Percentiles rank a stretch among this genome's conserved stretches.
phyloP scores from a whole-genome alignment of 2,113 vertebrate species.

The Tringa solitaria region DNA sequence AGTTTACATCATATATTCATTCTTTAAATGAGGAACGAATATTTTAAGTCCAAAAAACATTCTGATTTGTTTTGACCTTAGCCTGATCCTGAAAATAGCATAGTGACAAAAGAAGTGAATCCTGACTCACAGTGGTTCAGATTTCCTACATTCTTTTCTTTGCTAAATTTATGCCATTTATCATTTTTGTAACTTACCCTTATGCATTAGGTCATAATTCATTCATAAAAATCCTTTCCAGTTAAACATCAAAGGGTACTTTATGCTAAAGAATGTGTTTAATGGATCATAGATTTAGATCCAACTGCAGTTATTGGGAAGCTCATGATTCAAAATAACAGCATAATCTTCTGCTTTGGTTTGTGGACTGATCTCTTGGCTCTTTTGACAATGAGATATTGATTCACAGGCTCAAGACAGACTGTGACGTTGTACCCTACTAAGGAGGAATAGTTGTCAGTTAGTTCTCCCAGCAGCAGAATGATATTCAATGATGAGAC shows the following conservation, averaged over 20 bases:
- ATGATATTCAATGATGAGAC: background rate
- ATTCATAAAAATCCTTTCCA: background rate
- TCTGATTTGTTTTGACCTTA: background rate
- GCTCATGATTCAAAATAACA: background rate
- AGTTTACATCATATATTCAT: background rate
- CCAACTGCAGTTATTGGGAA: background rate
- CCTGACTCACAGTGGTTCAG: background rate
- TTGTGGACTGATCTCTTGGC: background rate
- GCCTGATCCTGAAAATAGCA: background rate
- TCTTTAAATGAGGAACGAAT: background rate
- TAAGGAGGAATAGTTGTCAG: background rate
- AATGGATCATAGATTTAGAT: background rate
- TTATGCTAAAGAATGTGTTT: background rate
- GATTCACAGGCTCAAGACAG: background rate
- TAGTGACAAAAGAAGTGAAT: background rate
- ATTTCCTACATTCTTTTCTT: constrained; percentile 13
- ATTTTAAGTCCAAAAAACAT: background rate
- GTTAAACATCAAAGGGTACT: background rate
- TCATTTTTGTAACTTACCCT: background rate
- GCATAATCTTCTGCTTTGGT: background rate
- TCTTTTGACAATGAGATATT: background rate
- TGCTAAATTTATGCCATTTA: background rate
- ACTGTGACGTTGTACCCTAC: background rate
- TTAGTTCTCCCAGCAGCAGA: background rate
- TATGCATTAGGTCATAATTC: background rate